phyloP scores from a whole-genome alignment of 2,888 invertebrate species.

The Dasysyrphus albostriatus region DNA sequence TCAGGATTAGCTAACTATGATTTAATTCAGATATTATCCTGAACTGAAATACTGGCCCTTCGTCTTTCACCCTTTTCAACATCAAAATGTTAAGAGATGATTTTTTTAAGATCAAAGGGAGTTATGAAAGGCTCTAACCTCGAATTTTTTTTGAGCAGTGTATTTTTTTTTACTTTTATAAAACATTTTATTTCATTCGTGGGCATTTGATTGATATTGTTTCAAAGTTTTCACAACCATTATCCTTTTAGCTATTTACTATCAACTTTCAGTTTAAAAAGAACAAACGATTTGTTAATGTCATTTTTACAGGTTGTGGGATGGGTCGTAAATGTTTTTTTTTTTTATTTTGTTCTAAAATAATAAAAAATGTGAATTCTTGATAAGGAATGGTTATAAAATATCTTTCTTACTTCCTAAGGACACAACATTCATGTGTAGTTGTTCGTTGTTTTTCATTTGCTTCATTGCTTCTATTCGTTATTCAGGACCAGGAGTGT shows the following conservation, averaged over 20 bases:
- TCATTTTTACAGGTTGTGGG: conserved; percentile 25
- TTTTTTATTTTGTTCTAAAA: conserved; percentile 2
- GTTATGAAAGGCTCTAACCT: no score
- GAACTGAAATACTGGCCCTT: no score
- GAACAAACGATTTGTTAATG: conserved; percentile 55
- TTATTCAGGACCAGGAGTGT: not conserved
- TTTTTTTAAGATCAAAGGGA: no score
- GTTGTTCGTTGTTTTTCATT: not conserved
- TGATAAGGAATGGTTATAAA: conserved; percentile 39
- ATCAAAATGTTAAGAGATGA: no score
- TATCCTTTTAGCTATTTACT: conserved; percentile 42
- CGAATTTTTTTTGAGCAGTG: not conserved
- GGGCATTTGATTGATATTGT: conserved; percentile 53
- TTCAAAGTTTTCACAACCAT: conserved; percentile 22
- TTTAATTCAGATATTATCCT: no score
- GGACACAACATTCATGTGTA: conserved; percentile 27
- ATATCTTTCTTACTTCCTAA: conserved; percentile 1
- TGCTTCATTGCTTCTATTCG: conserved; percentile 14
- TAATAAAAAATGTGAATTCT: conserved; percentile 4
- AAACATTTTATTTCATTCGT: conserved; percentile 3
- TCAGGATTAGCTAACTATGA: no score
- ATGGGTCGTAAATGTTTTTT: conserved; percentile 16
- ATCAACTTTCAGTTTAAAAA: conserved; percentile 20
- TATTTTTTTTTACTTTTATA: not conserved
- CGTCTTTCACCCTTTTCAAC: no score